Conservation (phyloP, 2,113 vertebrate species). For the Propithecus coquereli region DNA sequence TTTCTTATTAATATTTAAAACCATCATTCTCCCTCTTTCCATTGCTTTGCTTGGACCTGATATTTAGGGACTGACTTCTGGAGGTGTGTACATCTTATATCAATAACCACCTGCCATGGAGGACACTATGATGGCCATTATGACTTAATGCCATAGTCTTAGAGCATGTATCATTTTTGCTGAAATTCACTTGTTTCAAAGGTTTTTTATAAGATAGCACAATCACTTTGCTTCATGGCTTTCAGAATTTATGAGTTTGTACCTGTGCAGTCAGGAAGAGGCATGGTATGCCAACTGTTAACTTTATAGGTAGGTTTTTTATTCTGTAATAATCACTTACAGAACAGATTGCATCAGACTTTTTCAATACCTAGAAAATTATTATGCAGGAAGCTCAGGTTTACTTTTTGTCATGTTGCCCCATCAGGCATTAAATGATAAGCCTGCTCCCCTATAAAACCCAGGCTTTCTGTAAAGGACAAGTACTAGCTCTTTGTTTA, state of each 20-base stretch:
- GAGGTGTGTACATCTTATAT: neutral
- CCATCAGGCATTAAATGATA: neutral
- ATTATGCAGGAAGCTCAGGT: neutral
- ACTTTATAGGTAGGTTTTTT: neutral
- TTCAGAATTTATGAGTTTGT: slow-evolving; percentile 43
- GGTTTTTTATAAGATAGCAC: neutral
- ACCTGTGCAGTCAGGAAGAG: neutral
- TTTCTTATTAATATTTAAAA: slow-evolving; percentile 4
- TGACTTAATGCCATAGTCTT: neutral
- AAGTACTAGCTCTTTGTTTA: neutral
- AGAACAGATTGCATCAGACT: neutral
- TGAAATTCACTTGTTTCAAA: slow-evolving; percentile 35
- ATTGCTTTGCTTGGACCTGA: neutral
- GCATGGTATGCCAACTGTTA: neutral
- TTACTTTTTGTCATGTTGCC: neutral
- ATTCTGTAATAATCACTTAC: neutral
- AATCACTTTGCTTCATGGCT: neutral
- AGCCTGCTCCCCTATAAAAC: neutral
- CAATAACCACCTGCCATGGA: neutral
- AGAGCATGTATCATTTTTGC: neutral
- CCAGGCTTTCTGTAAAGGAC: neutral
- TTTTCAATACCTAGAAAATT: slow-evolving; percentile 6
- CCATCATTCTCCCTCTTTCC: neutral
- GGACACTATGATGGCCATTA: neutral
- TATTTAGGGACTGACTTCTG: neutral